Base-by-base conservation (phyloP, 2,113 vertebrate genomes). In the Semicossyphus pulcher region DNA sequence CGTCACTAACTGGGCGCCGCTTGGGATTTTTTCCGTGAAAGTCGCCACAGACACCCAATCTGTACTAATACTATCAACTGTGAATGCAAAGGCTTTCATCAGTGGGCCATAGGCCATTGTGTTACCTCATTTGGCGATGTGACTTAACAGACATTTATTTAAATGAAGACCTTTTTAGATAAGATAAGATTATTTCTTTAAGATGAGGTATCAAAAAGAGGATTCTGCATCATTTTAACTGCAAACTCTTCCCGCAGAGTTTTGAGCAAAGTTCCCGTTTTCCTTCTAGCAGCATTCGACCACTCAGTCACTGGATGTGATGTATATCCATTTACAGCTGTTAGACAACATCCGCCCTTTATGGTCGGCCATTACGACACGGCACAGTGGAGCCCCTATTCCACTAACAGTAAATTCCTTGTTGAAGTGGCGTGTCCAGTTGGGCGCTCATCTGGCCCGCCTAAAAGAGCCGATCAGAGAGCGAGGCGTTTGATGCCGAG, bases 291-390 rank as follows among this genome's bases (percentile, higher is more conserved):
- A 47, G 78, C 78, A 25, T 56, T 34, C n/a, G 21, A 39, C 18
- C 61, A 42, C 72, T 71, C 48, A 69, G 44, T 52, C 59, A 21
- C 44, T 60, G n/a, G 12, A 69, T 45, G 39, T n/a, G 53, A 81
- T 76, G 81, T 88, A 87, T 76, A 92, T 89, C 88, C 80, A 51
- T 79, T 91, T 91, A 91, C 89, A 85, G 81, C 81, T 89, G 88
- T 86, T 70, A 80, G 81, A 86, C 81, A 80, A 83, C 89, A 89
- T 90, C 86, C 86, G 80, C 69, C 85, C 83, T 88, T 83, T 48
- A 80, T 56, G 72, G 69, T 61, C 47, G 41, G 48, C 83, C 84
- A 59, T 84, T 70, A 84, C 67, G 25, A n/a, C 14, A 20, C 6
- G 37, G 59, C 45, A 81, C 89, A 89, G 84, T 80, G 81, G 39